Conservation (phyloP, 37 sponge, comb jelly and placozoan species). For the Bolinopsis microptera region DNA sequence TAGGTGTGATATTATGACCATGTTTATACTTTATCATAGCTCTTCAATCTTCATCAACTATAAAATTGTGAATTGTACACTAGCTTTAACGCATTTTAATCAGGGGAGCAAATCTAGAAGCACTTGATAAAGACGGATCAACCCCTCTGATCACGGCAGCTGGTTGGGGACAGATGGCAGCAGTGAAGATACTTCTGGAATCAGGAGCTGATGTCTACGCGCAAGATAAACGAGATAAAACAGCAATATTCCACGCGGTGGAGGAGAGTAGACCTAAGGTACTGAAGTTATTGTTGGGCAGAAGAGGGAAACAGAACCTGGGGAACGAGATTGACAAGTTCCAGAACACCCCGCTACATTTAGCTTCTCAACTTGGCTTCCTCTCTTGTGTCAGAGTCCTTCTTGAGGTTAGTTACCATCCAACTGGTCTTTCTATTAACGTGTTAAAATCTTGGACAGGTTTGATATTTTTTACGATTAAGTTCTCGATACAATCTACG, state of each 20-base stretch:
- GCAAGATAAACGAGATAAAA: slow-evolving; percentile 60
- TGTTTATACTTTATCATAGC: too few species aligned
- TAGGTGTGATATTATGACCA: too few species aligned
- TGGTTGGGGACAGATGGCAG: slow-evolving; percentile 57
- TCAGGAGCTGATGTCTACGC: slow-evolving; percentile 37
- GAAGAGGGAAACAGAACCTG: slow-evolving; percentile 44
- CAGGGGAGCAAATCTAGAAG: slow-evolving; percentile 66
- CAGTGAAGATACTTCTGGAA: slow-evolving; percentile 58
- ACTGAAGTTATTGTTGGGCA: slow-evolving; percentile 64
- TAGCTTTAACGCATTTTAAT: background rate
- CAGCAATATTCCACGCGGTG: slow-evolving; percentile 66
- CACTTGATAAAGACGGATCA: slow-evolving; percentile 34
- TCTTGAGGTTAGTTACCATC: background rate
- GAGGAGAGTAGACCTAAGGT: slow-evolving; percentile 66
- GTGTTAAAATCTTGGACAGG: background rate
- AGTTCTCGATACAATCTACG: too few species aligned
- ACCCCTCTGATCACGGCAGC: slow-evolving; percentile 70
- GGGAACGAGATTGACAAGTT: slow-evolving; percentile 61
- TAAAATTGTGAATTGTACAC: too few species aligned
- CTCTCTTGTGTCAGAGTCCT: slow-evolving; percentile 69
- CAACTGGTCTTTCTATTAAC: slow-evolving; percentile 22
- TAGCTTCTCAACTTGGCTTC: slow-evolving; percentile 76
- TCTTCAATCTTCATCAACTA: too few species aligned
- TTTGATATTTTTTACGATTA: too few species aligned
- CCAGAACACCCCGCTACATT: slow-evolving; percentile 79